Conservation (phyloP, 2,113 vertebrate genomes). For the Callipepla californica region DNA sequence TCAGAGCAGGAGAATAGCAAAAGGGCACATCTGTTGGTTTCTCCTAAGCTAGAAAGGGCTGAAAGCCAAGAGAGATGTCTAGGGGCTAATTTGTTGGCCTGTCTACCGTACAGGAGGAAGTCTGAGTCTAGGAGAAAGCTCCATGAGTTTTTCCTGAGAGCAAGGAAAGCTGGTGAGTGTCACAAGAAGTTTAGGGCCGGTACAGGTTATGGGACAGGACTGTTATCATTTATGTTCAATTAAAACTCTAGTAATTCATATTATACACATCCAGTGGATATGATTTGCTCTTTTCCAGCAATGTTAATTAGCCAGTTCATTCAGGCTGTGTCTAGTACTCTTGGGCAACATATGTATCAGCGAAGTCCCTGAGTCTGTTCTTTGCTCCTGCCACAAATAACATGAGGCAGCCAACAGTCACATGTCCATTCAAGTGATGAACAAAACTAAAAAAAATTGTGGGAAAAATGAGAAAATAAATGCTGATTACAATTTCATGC, state of each 20-base stretch:
- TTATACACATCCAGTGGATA: background rate
- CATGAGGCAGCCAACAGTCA: background rate
- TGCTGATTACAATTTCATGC: background rate
- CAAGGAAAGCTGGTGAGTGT: background rate
- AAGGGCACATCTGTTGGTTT: slow-evolving; percentile 48
- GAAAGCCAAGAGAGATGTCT: slow-evolving; percentile 44
- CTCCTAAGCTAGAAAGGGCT: slow-evolving; percentile 21
- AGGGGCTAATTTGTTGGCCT: slow-evolving; percentile 33
- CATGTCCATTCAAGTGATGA: background rate
- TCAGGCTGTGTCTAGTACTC: background rate
- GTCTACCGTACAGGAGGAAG: background rate
- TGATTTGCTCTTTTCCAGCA: background rate
- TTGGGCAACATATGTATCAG: background rate
- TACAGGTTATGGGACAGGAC: background rate
- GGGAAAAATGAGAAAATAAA: background rate
- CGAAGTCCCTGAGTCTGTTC: background rate
- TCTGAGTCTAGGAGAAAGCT: background rate
- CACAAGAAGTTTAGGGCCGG: background rate
- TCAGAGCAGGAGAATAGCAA: slow-evolving; percentile 4
- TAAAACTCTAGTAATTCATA: background rate
- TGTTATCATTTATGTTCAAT: background rate
- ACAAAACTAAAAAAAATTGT: background rate
- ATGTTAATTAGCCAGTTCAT: background rate
- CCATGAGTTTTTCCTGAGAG: background rate
- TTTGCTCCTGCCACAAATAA: background rate